Conservation (phyloP, 2,888 invertebrate species). For the Petrophora chlorosata region DNA sequence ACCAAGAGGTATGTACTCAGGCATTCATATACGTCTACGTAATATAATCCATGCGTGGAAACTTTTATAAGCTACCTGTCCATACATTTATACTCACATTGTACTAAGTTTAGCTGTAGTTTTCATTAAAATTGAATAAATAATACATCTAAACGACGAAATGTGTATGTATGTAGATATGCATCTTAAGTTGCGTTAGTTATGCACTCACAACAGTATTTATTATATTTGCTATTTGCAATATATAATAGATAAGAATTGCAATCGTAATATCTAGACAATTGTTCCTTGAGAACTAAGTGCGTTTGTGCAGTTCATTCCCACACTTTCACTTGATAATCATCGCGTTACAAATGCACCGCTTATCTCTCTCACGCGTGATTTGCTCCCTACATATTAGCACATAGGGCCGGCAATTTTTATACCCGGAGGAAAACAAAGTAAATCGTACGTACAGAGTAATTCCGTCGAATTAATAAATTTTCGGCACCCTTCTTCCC, state of each 20-base stretch:
- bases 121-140: no score
- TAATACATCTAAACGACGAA: no score
- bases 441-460: constrained; percentile 42
- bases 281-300: constrained; percentile 27
- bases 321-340: constrained; percentile 33
- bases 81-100: no score
- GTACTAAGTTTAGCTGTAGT: no score
- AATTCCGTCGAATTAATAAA: constrained; percentile 71
- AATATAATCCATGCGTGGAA: no score
- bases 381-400: constrained; percentile 19
- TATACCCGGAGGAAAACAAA: constrained; percentile 24
- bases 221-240: constrained; percentile 4
- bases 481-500: constrained; percentile 63
- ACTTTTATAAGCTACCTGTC: no score
- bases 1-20: no score
- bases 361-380: constrained; percentile 22
- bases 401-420: constrained; percentile 12
- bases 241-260: constrained; percentile 16
- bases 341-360: constrained; percentile 10
- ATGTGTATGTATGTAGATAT: no score
- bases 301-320: constrained; percentile 25
- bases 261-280: constrained; percentile 18
- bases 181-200: no score
- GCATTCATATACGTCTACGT: no score
- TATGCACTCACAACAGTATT: not conserved